Conservation (phyloP, 2,888 invertebrate genomes). For the Dicycla oo region DNA sequence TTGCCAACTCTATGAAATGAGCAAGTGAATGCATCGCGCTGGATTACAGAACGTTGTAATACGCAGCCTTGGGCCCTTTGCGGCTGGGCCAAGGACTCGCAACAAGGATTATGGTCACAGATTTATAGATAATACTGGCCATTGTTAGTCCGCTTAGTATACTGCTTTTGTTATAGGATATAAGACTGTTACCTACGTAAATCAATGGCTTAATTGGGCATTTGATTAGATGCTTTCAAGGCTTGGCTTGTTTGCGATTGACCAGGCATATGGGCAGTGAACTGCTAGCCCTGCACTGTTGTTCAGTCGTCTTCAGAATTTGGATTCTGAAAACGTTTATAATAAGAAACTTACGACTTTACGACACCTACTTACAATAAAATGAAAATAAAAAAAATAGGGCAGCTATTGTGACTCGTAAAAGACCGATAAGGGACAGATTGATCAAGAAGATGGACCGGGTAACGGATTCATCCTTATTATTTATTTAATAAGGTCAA, state of each 20-base stretch:
- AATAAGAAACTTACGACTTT: not conserved
- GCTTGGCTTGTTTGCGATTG: not conserved
- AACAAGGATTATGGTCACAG: slow-evolving; percentile 60
- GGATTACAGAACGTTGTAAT: slow-evolving; percentile 68
- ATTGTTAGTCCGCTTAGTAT: slow-evolving; percentile 19
- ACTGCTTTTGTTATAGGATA: not conserved
- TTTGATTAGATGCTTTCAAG: not conserved
- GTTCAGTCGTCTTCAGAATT: not conserved
- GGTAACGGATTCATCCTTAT: not conserved
- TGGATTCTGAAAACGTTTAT: not conserved
- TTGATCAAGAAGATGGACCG: not conserved
- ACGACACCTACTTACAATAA: not conserved
- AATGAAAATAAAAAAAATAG: not conserved
- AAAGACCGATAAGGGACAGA: not conserved
- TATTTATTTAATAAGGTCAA: too few relatives aligned
- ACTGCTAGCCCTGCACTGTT: not conserved
- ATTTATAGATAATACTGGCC: slow-evolving; percentile 33
- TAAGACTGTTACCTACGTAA: not conserved
- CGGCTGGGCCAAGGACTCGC: slow-evolving; percentile 70
- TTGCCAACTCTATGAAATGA: slow-evolving; percentile 68
- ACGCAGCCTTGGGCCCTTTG: slow-evolving; percentile 72
- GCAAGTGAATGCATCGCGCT: slow-evolving; percentile 73
- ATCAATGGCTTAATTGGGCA: not conserved
- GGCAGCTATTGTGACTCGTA: not conserved
- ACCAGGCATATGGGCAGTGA: not conserved